phyloP scores from a whole-genome alignment of 2,888 invertebrate genomes.

The Eudemis profundana region DNA sequence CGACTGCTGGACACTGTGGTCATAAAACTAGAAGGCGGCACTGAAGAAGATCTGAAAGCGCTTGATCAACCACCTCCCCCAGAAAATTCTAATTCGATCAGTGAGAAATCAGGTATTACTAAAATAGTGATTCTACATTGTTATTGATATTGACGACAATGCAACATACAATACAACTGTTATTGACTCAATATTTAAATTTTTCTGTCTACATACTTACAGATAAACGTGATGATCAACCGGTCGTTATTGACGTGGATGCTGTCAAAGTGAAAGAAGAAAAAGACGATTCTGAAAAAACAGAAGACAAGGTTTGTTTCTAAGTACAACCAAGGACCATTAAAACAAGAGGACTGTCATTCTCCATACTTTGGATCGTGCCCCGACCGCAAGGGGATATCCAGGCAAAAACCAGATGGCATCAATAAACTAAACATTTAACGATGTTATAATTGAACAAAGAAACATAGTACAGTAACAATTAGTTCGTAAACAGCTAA shows the following conservation, averaged over 20 bases:
- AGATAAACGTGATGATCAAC: constrained; percentile 71
- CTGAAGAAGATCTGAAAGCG: constrained; percentile 93
- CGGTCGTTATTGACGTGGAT: constrained; percentile 78
- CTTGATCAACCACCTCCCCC: constrained; percentile 88
- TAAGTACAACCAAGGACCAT: constrained; percentile 21
- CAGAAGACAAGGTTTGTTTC: constrained; percentile 69
- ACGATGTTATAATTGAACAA: too few species aligned
- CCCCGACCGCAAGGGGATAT: too few species aligned
- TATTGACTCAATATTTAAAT: too few species aligned
- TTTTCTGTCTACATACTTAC: too few species aligned
- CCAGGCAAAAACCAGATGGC: too few species aligned
- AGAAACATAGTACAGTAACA: too few species aligned
- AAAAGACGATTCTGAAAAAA: constrained; percentile 68
- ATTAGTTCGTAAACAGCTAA: too few species aligned
- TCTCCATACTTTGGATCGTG: too few species aligned
- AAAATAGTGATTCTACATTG: too few species aligned
- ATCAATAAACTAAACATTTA: too few species aligned
- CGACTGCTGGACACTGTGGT: constrained; percentile 97
- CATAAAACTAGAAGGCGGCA: constrained; percentile 97
- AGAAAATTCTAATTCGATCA: constrained; percentile 57
- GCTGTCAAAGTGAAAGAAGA: constrained; percentile 78
- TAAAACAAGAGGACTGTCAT: too few species aligned
- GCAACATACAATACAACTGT: background rate
- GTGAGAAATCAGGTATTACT: constrained; percentile 73
- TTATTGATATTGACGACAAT: too few species aligned